phyloP scores from a whole-genome alignment of 64 coral and sea anemone species.

The Orbicella faveolata region DNA sequence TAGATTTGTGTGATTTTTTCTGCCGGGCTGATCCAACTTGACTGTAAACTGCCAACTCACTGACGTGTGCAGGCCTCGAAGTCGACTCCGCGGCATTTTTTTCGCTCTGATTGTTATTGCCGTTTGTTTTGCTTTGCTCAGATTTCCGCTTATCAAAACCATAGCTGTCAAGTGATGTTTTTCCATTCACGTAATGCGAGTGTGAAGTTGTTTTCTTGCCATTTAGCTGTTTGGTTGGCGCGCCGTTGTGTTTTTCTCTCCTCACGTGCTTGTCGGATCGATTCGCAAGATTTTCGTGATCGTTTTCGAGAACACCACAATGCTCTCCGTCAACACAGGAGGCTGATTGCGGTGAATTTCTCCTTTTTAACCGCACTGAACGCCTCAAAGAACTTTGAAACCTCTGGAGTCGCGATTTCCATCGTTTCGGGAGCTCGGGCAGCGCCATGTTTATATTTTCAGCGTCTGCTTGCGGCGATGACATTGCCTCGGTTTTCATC shows the following conservation, averaged over 20 bases:
- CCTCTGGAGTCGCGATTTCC: slow-evolving; percentile 32
- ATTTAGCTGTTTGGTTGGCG: not conserved
- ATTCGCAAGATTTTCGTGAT: not conserved
- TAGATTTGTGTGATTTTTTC: slow-evolving; percentile 43
- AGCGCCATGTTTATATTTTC: not conserved
- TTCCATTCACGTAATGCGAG: slow-evolving; percentile 44
- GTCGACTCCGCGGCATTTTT: slow-evolving; percentile 31
- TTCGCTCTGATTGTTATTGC: slow-evolving; percentile 44
- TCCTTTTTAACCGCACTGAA: slow-evolving; percentile 28
- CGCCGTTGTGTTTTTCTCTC: slow-evolving; percentile 4
- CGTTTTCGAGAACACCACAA: not conserved
- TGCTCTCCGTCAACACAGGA: not conserved
- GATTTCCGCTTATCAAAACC: slow-evolving; percentile 35
- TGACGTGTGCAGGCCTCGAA: slow-evolving; percentile 20
- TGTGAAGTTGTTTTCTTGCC: slow-evolving; percentile 35
- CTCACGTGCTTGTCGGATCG: slow-evolving; percentile 7
- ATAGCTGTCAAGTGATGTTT: slow-evolving; percentile 59
- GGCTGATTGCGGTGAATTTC: not conserved
- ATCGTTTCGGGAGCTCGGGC: slow-evolving; percentile 16
- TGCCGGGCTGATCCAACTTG: not conserved
- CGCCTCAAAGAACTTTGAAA: slow-evolving; percentile 24
- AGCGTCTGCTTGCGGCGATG: not conserved
- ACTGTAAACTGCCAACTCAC: slow-evolving; percentile 2
- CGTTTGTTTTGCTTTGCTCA: slow-evolving; percentile 54
- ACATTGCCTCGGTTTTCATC: slow-evolving; percentile 11